A percentile compares a stretch with the other conserved stretches of the same genome.
These are phyloP conservation scores for Lagorchestes hirsutus DNA, from an alignment of 2,797 vertebrate species.

Conservation along the genomic window DNA sequence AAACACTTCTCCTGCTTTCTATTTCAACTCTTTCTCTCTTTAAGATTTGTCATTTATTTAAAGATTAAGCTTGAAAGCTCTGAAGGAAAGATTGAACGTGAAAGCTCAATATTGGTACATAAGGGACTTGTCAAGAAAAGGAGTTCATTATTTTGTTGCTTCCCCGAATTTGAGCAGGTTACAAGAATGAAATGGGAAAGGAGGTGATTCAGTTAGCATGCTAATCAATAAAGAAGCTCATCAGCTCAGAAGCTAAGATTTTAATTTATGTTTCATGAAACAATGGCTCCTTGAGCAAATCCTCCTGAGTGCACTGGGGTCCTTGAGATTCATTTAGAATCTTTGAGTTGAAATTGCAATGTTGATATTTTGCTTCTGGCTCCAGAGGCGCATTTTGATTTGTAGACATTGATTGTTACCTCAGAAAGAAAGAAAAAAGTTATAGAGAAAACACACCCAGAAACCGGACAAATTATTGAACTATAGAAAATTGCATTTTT, in stretches of 20 bases:
- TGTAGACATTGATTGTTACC: conserved; percentile 14
- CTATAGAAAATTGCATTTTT: not conserved
- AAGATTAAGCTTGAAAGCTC: conserved; percentile 52
- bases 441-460: not conserved
- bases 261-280: conserved; percentile 59
- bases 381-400: conserved; percentile 22
- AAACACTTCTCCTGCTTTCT: not conserved
- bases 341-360: conserved; percentile 51
- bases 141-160: conserved; percentile 59
- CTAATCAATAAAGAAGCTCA: conserved; percentile 28
- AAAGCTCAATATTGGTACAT: conserved; percentile 32
- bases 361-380: conserved; percentile 36
- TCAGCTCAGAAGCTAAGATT: conserved; percentile 50
- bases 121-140: conserved; percentile 21
- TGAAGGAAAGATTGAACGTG: conserved; percentile 26
- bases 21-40: not conserved
- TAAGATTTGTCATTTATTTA: not conserved
- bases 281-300: conserved; percentile 43
- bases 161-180: conserved; percentile 52
- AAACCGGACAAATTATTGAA: not conserved
- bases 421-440: conserved; percentile 36
- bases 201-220: not conserved
- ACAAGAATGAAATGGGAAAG: conserved; percentile 46
- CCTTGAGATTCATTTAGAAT: conserved; percentile 55
- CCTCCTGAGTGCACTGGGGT: conserved; percentile 26